Percentiles rank a stretch among this genome's conserved stretches.
These are phyloP conservation scores for Shargacucullia verbasci DNA, from an alignment of 2,888 invertebrate genomes.

Conservation along the genomic window DNA sequence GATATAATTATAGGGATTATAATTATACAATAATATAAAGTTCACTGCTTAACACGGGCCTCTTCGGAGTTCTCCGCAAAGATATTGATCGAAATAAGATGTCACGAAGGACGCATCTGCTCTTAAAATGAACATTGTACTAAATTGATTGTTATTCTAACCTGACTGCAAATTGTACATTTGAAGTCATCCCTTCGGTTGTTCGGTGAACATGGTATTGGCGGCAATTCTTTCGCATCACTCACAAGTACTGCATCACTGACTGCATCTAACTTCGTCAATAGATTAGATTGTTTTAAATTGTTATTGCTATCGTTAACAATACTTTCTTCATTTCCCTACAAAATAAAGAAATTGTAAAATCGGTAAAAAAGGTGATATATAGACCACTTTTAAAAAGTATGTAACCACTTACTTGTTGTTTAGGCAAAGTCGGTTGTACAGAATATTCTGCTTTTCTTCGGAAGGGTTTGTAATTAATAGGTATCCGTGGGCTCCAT, in stretches of 20 bases:
- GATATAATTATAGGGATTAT: too few relatives aligned
- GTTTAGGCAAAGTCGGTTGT: conserved; percentile 16
- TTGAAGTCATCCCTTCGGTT: conserved; percentile 59
- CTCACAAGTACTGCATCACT: conserved; percentile 18
- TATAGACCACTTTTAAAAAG: conserved; percentile 1
- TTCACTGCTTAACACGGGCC: too few relatives aligned
- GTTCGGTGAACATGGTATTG: conserved; percentile 7
- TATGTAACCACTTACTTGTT: conserved; percentile 54
- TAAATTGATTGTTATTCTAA: conserved; percentile 30
- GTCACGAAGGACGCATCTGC: too few relatives aligned
- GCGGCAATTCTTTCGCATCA: conserved; percentile 25
- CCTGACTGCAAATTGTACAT: conserved; percentile 73
- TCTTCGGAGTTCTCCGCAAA: too few relatives aligned
- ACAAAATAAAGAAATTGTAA: conserved; percentile 44
- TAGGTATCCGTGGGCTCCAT: conserved; percentile 85
- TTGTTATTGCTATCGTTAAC: conserved; percentile 74
- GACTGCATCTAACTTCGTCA: conserved; percentile 11
- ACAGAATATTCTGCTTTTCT: conserved; percentile 59
- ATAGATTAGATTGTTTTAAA: conserved; percentile 40
- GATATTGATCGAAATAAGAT: too few relatives aligned
- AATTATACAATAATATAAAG: too few relatives aligned
- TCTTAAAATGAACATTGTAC: background rate
- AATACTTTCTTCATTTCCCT: conserved; percentile 49
- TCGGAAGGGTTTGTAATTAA: conserved; percentile 73
- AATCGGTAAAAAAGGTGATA: conserved; percentile 1